Base-by-base conservation (phyloP, 1,140 invertebrate genomes). In the Aphidius gifuensis region DNA sequence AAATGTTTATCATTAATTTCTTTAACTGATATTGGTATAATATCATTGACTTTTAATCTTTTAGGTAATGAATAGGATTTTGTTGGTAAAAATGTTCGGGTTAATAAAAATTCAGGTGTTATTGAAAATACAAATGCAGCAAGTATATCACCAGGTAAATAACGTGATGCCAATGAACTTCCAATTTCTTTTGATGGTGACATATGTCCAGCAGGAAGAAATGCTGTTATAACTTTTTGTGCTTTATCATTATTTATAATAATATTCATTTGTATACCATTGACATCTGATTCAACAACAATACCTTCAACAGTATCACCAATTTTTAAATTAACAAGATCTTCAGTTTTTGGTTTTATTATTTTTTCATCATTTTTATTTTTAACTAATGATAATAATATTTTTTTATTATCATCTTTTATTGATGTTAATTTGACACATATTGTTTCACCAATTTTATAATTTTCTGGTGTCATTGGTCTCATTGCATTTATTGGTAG, bases 401-500 rank as follows among this genome's bases (percentile, higher is more conserved):
- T 77, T 69, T 77, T 83, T 58, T 72, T 73, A 0, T 66, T 59
- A 6, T 78, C 64, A 1, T 71, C 16, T 8, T 83, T 68, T 2
- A 85, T 74, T 4, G 64, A 60, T n/a, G 81, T 65, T 9, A 85
- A 76, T 2, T 75, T 78, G 40, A 80, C 82, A 9, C 74, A 74
- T 23, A 87, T 81, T 39, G 86, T 85, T 74, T 89, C 84, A 69
- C 63, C 76, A 67, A 11, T 64, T 40, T 9, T 32, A 54, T 40
- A 11, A 40, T 54, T 40, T 42, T 64, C 83, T 62, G 0, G 79
- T 78, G 38, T 83, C 71, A 51, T 80, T 73, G 21, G 43, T 11
- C 43, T 11, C 43, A 11, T 82, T 1, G 88, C 75, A 58, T 83
- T 79, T 5, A 79, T 71, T 2, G 85, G 81, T 2, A 90, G 71